phyloP scores from a whole-genome alignment of 1,140 invertebrate genomes.

The Cydia strobilella region DNA sequence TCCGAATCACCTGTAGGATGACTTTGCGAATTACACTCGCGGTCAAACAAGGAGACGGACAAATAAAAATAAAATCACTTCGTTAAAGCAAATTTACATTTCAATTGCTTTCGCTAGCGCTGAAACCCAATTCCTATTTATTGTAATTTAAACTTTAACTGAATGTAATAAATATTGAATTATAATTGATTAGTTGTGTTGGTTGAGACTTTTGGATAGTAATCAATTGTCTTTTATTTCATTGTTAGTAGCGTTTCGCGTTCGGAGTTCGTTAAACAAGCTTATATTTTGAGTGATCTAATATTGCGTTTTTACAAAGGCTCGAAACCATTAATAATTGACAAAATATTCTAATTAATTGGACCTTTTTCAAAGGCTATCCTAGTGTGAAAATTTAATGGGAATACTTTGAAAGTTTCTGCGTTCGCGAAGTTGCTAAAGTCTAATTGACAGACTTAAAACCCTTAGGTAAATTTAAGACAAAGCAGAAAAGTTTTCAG shows the following conservation, averaged over 20 bases:
- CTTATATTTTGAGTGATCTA: neutral
- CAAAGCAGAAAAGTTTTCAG: slow-evolving; percentile 1
- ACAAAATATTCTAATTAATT: neutral
- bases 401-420: neutral
- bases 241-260: neutral
- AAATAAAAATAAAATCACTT: slow-evolving; percentile 63
- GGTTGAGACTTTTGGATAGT: neutral
- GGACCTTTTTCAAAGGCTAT: neutral
- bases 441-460: slow-evolving; percentile 10
- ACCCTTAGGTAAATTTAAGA: neutral
- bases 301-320: neutral
- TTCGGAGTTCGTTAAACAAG: neutral
- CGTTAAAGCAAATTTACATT: slow-evolving; percentile 68
- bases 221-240: neutral
- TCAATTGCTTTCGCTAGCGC: slow-evolving; percentile 44
- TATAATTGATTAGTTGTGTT: neutral
- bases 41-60: slow-evolving; percentile 48
- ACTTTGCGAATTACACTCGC: neutral
- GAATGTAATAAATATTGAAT: neutral
- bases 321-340: neutral
- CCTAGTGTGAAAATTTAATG: slow-evolving; percentile 14
- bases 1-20: neutral
- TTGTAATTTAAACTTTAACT: slow-evolving; percentile 4
- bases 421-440: neutral
- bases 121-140: neutral